A percentile compares a stretch with the other conserved stretches of the same genome.
These are phyloP conservation scores for Microhierax caerulescens DNA, from an alignment of 2,797 vertebrate species.

Conservation along the genomic window DNA sequence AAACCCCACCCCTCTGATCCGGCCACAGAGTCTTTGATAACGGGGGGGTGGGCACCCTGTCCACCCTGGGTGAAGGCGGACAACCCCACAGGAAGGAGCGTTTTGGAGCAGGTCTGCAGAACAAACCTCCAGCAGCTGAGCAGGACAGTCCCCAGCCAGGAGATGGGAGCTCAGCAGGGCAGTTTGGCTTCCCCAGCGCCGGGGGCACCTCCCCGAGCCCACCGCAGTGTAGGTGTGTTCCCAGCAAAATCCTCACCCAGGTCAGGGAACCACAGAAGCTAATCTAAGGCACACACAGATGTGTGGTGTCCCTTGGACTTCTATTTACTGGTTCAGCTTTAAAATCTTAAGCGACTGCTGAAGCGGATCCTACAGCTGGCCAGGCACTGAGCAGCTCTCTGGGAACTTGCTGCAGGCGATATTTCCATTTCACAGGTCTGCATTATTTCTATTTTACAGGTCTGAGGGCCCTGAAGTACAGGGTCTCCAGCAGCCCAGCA, in stretches of 20 bases:
- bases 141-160: rapidly evolving
- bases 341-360: background rate
- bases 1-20: no score
- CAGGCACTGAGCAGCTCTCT: rapidly evolving
- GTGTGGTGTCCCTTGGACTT: background rate
- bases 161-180: no score
- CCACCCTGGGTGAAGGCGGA: no score
- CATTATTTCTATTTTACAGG: background rate
- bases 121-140: background rate
- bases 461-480: background rate
- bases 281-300: background rate
- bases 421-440: background rate
- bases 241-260: rapidly evolving
- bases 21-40: rapidly evolving
- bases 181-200: background rate
- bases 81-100: background rate
- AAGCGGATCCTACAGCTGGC: background rate
- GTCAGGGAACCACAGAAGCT: background rate
- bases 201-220: background rate
- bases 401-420: background rate
- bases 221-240: rapidly evolving
- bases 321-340: background rate
- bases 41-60: background rate
- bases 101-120: background rate
- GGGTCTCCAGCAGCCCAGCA: background rate